Conservation (phyloP, 2,888 invertebrate genomes). For the Nesidiocoris tenuis region DNA sequence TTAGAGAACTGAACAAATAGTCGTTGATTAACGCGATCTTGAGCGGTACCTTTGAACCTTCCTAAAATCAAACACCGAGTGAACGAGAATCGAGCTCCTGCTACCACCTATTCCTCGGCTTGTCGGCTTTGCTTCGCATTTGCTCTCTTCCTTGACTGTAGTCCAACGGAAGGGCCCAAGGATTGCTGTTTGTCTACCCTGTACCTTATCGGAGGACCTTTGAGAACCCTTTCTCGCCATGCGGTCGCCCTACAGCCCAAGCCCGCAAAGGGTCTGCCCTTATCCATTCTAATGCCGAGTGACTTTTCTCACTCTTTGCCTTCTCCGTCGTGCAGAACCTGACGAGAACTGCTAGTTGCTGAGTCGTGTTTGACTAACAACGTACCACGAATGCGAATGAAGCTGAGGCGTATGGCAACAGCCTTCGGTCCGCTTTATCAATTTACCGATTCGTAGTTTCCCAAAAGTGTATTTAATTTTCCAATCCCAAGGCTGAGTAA, state of each 20-base stretch:
- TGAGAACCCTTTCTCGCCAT: neutral
- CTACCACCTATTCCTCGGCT: neutral
- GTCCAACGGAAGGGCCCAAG: neutral
- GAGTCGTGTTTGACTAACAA: too few relatives aligned
- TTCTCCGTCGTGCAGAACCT: too few relatives aligned
- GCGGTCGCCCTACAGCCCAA: neutral
- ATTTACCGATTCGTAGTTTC: too few relatives aligned
- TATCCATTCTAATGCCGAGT: neutral
- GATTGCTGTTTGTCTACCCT: neutral
- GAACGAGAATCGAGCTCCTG: neutral
- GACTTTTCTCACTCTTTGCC: too few relatives aligned
- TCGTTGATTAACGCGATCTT: constrained; percentile 38
- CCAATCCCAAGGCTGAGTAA: too few relatives aligned
- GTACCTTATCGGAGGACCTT: neutral
- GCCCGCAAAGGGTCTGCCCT: neutral
- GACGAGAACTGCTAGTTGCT: too few relatives aligned
- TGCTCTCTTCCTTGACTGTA: neutral
- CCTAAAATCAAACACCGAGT: constrained; percentile 28
- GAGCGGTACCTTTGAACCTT: constrained; percentile 23
- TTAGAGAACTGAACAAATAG: constrained; percentile 35
- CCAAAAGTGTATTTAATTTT: too few relatives aligned
- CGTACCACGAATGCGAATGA: too few relatives aligned
- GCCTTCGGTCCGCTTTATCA: too few relatives aligned
- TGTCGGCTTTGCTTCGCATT: neutral
- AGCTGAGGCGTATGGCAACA: too few relatives aligned